A percentile compares a stretch with the other conserved stretches of the same genome.
These are phyloP conservation scores for Euphonia xanthogaster DNA, from an alignment of 2,797 vertebrate genomes.

Conservation along the genomic window DNA sequence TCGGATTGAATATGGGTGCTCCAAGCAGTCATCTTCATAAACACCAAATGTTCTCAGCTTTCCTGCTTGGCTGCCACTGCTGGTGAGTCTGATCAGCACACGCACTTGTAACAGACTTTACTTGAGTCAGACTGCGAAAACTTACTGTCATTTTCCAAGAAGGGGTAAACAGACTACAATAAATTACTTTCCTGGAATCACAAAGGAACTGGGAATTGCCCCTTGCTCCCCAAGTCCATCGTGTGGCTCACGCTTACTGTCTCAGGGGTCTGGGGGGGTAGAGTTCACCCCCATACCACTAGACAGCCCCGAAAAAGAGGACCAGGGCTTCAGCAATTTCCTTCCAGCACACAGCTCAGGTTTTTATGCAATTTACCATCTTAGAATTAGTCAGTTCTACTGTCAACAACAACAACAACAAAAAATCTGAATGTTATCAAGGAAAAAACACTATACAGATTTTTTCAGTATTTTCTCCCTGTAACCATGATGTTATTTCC, in stretches of 20 bases:
- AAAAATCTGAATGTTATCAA: fast-evolving
- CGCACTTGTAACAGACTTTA: fast-evolving
- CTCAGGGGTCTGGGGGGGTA: fast-evolving
- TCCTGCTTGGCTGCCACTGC: not conserved
- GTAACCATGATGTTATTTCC: not conserved
- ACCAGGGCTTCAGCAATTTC: not conserved
- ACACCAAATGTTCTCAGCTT: not conserved
- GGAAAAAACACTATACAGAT: not conserved
- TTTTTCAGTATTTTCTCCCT: not conserved
- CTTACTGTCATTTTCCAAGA: not conserved
- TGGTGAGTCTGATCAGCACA: not conserved
- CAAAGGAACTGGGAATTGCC: not conserved
- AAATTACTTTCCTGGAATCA: not conserved
- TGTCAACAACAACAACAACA: fast-evolving
- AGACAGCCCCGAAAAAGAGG: not conserved
- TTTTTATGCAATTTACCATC: not conserved
- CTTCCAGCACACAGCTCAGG: not conserved
- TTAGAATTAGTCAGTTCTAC: not conserved
- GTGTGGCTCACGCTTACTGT: not conserved
- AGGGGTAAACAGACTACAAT: not conserved
- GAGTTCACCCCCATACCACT: not conserved
- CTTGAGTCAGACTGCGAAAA: not conserved
- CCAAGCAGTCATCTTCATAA: not conserved
- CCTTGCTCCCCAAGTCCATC: not conserved
- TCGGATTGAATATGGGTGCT: not conserved